Percentiles rank a stretch among this genome's conserved stretches.
Evolutionary conservation across 2,888 invertebrate genomes (phyloP).

Genomic region (Altica lythri): DNA sequence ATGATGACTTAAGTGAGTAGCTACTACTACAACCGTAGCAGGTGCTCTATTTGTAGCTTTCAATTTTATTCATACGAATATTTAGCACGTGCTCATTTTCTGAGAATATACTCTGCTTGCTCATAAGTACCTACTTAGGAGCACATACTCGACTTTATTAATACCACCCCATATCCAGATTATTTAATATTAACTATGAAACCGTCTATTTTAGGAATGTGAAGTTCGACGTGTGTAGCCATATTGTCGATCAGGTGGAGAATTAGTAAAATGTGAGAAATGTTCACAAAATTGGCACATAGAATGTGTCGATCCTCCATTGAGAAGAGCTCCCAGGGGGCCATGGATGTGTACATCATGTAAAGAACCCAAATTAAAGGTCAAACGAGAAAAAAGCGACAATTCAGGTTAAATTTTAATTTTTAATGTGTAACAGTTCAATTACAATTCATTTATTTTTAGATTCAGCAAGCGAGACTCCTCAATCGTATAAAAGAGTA

Average conservation of each 20-base stretch:
- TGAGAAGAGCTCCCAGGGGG: constrained; percentile 65
- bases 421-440: too few species aligned
- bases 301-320: constrained; percentile 71
- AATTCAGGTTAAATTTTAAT: constrained; percentile 40
- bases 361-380: constrained; percentile 48
- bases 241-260: constrained; percentile 71
- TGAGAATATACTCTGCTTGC: too few species aligned
- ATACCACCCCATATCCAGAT: too few species aligned
- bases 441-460: constrained; percentile 1
- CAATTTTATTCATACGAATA: too few species aligned
- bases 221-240: constrained; percentile 60
- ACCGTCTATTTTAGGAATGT: constrained; percentile 36
- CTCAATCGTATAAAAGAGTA: constrained; percentile 58
- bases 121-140: too few species aligned
- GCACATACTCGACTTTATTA: too few species aligned
- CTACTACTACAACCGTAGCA: too few species aligned
- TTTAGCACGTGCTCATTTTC: too few species aligned
- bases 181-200: too few species aligned
- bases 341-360: constrained; percentile 68
- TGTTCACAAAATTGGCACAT: constrained; percentile 72
- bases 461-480: constrained; percentile 44
- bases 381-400: constrained; percentile 27
- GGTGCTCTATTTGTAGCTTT: too few species aligned
- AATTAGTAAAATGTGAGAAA: constrained; percentile 66
- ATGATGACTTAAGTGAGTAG: too few species aligned